Percentiles rank a stretch among this genome's conserved stretches.
Evolutionary conservation across 2,888 invertebrate species (phyloP).

Genomic region (Lycophotia porphyrea): DNA sequence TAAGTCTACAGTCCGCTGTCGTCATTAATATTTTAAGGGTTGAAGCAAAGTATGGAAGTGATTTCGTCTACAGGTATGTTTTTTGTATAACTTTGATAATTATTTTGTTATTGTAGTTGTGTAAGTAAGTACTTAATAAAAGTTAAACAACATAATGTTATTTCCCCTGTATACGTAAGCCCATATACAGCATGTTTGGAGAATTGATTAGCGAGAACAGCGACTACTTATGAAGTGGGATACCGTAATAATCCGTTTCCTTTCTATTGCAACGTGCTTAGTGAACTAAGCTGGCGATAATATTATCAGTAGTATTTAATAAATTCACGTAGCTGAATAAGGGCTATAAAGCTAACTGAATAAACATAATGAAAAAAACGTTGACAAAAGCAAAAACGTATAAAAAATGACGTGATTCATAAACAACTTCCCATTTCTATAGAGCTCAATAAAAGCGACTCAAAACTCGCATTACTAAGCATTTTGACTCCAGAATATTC

Average conservation of each 20-base stretch:
- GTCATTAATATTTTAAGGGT: constrained; percentile 40
- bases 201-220: constrained; percentile 1
- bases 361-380: constrained; percentile 17
- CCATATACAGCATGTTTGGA: background rate
- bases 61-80: constrained; percentile 6
- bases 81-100: background rate
- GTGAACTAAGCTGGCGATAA: constrained; percentile 7
- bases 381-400: constrained; percentile 31
- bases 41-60: constrained; percentile 3
- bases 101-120: background rate
- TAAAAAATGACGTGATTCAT: constrained; percentile 33
- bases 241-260: background rate
- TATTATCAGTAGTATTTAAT: constrained; percentile 13
- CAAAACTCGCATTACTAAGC: constrained; percentile 50
- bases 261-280: constrained; percentile 9
- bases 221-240: constrained; percentile 6
- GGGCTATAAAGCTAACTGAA: background rate
- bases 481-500: constrained; percentile 48
- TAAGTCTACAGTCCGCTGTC: background rate
- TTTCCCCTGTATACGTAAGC: background rate
- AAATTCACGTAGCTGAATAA: background rate
- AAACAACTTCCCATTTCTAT: constrained; percentile 41
- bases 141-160: background rate
- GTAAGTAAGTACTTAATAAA: background rate
- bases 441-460: constrained; percentile 51